Conservation (phyloP, 2,888 invertebrate species). For the Ommatoiulus sabulosus region DNA sequence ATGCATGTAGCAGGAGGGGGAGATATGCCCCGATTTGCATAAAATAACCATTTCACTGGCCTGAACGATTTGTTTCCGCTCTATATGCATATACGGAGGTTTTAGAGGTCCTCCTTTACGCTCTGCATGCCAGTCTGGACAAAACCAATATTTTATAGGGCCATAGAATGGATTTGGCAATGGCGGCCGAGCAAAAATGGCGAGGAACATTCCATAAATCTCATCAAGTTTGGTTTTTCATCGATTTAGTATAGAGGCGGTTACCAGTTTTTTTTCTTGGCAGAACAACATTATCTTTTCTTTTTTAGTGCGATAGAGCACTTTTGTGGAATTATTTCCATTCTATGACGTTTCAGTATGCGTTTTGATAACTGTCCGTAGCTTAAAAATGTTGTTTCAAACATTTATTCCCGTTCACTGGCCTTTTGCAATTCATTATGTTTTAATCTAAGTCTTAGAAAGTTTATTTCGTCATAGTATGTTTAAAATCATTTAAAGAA, state of each 20-base stretch:
- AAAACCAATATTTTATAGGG: constrained; percentile 48
- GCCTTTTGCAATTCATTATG: no score
- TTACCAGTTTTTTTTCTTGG: neutral
- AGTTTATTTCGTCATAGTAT: no score
- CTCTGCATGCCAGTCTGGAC: constrained; percentile 37
- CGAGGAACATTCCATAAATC: constrained; percentile 18
- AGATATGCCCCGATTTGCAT: constrained; percentile 42
- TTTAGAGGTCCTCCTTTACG: constrained; percentile 35
- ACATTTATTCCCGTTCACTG: no score
- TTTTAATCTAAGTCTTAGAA: no score
- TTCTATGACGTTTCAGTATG: neutral
- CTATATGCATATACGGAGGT: constrained; percentile 42
- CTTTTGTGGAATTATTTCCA: neutral
- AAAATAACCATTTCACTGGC: constrained; percentile 51
- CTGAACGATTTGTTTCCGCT: constrained; percentile 51
- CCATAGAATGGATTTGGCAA: neutral
- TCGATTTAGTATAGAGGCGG: neutral
- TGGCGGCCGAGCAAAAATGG: neutral
- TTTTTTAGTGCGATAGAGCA: neutral
- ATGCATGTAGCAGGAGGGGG: neutral
- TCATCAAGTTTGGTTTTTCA: neutral
- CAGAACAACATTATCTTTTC: no score
- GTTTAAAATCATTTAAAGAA: no score
- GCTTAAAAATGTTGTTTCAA: neutral
- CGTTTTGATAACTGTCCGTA: neutral